These are phyloP conservation scores for Cryptoprocta ferox DNA, from an alignment of 2,797 vertebrate species.

Conservation along the genomic window DNA sequence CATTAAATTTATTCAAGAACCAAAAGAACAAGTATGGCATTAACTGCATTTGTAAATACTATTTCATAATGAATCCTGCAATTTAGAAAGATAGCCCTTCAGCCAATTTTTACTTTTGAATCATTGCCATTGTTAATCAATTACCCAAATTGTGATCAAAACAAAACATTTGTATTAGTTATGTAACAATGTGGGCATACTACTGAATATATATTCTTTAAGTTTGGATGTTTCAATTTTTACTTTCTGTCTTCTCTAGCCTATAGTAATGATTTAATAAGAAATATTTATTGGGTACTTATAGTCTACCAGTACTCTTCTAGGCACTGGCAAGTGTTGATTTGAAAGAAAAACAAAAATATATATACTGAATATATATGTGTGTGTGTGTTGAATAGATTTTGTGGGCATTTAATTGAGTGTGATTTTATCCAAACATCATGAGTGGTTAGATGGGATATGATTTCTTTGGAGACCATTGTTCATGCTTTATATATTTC, in stretches of 20 bases:
- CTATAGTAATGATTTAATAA: background rate
- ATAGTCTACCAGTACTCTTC: background rate
- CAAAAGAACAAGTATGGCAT: conserved; percentile 61
- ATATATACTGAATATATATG: background rate
- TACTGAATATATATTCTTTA: conserved; percentile 68
- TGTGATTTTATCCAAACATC: background rate
- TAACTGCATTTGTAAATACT: conserved; percentile 68
- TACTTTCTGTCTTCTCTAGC: background rate
- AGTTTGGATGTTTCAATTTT: conserved; percentile 42
- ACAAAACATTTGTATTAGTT: conserved; percentile 72
- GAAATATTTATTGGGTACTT: background rate
- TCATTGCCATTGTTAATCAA: conserved; percentile 74
- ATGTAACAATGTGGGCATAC: conserved; percentile 74
- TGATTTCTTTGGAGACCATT: background rate
- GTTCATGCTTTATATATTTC: background rate
- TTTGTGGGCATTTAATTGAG: background rate
- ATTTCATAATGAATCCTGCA: conserved; percentile 72
- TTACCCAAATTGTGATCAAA: conserved; percentile 76
- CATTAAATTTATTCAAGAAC: conserved; percentile 67
- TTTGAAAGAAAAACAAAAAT: background rate
- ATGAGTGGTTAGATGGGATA: background rate
- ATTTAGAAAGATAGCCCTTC: conserved; percentile 76
- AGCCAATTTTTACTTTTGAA: conserved; percentile 73
- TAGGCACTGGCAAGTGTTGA: background rate
- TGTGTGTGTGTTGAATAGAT: background rate